Base-by-base conservation (phyloP, 2,113 vertebrate species). In the Poeciliopsis retropinna region DNA sequence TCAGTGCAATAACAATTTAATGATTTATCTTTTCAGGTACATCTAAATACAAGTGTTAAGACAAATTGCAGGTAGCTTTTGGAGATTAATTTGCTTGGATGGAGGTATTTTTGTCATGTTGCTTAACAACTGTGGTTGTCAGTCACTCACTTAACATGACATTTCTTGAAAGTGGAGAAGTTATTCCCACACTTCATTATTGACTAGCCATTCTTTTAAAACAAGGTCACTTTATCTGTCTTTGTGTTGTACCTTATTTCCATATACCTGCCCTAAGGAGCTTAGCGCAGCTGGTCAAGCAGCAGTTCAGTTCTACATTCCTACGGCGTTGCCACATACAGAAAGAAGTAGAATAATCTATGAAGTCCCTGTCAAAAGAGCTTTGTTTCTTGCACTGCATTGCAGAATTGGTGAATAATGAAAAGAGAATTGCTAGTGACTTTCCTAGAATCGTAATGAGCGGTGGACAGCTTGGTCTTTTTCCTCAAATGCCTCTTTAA, bases 401-500 rank as follows among this genome's bases (percentile, higher is more conserved):
- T 41, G 31, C 27, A 25, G 66, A 75, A 44, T 74, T 64, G 73
- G 84, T 81, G 69, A 69, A 78, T 79, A 73, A 78, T 75, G 70
- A 83, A 76, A 73, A 13, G 31, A 29, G 68, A 78, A 72, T 78
- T 60, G 61, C 68, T 80, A 89, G 81, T 29, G 72, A 87, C 81
- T 88, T 82, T 84, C 61, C 78, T 64, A 67, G 72, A 80, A 70
- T 82, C 2, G 12, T 83, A 88, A 89, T 75, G 76, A 89, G 75
- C 32, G 51, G 69, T 64, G 78, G 89, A 73, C 84, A 77, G 80
- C 84, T 82, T 34, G 73, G 62, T 67, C 80, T 79, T 89, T 57
- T 88, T 76, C 77, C 83, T 89, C 83, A 85, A 87, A 92, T 79
- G 81, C 73, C 83, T 88, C 70, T 87, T 82, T 91, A 92, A 91